These are phyloP conservation scores for Frankliniella fusca DNA, from an alignment of 2,888 invertebrate genomes.

Conservation along the genomic window DNA sequence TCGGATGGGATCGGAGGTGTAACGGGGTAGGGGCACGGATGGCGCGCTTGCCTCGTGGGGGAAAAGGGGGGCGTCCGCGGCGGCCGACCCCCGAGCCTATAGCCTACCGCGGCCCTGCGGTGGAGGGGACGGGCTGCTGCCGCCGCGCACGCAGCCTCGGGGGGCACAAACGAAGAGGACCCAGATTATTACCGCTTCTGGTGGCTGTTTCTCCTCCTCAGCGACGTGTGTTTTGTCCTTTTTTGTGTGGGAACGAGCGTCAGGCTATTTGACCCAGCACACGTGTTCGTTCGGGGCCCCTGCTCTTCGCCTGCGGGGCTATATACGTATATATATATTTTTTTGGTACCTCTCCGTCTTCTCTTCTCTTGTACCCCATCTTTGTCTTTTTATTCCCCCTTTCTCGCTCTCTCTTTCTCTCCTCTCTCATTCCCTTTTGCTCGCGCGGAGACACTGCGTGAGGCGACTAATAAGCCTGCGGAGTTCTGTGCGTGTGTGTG, in stretches of 20 bases:
- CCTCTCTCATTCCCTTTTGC: neutral
- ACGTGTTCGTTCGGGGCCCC: slow-evolving; percentile 9
- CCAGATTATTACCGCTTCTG: slow-evolving; percentile 6
- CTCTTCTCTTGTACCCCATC: neutral
- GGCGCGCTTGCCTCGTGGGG: neutral
- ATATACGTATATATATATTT: neutral
- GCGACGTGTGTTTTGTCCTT: slow-evolving; percentile 22
- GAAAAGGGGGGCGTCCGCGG: neutral
- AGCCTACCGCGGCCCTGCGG: neutral
- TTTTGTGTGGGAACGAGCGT: slow-evolving; percentile 24
- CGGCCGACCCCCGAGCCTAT: neutral
- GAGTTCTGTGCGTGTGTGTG: neutral
- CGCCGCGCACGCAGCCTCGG: neutral
- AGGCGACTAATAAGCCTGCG: slow-evolving; percentile 19
- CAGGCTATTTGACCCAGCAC: slow-evolving; percentile 24
- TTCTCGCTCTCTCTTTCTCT: neutral
- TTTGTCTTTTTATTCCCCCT: neutral
- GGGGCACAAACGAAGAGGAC: neutral
- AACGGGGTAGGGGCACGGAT: neutral
- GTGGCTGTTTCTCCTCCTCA: slow-evolving; percentile 18
- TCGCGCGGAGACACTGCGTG: slow-evolving; percentile 7
- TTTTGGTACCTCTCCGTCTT: neutral
- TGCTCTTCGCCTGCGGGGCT: neutral
- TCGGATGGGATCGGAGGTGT: neutral
- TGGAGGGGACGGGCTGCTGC: neutral